phyloP scores from a whole-genome alignment of 2,113 vertebrate species.

The Shinisaurus crocodilurus region DNA sequence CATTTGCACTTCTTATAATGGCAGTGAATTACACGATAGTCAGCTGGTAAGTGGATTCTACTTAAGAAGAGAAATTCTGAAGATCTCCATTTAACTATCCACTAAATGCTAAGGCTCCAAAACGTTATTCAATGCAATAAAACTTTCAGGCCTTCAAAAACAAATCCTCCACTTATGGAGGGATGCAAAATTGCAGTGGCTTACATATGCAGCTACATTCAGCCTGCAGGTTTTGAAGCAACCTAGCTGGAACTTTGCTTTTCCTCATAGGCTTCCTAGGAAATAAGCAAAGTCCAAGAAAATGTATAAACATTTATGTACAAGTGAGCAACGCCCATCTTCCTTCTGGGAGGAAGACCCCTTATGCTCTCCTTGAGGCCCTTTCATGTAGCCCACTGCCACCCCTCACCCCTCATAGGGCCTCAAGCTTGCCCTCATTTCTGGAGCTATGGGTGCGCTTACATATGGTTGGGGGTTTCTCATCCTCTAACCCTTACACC shows the following conservation, averaged over 20 bases:
- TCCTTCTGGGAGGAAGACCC: neutral
- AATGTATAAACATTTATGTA: neutral
- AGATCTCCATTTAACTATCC: conserved; percentile 17
- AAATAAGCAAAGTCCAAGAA: neutral
- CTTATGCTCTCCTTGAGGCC: neutral
- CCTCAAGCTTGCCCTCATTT: no score
- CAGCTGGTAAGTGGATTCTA: conserved; percentile 84
- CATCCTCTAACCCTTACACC: no score
- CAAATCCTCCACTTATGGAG: neutral
- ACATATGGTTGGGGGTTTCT: no score
- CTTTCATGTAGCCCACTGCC: neutral
- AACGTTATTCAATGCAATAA: neutral
- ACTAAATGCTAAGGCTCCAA: neutral
- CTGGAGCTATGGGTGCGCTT: no score
- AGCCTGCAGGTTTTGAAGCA: neutral
- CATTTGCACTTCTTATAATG: conserved; percentile 80
- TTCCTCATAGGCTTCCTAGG: neutral
- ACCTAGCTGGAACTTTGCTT: no score
- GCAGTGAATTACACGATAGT: conserved; percentile 82
- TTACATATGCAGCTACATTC: neutral
- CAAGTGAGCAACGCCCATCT: neutral
- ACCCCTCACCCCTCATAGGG: no score
- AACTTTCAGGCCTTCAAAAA: neutral
- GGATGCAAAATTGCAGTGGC: neutral
- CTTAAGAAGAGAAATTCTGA: conserved; percentile 8